A percentile compares a stretch with the other conserved stretches of the same genome.
These are phyloP conservation scores for Tillus elongatus DNA, from an alignment of 2,888 invertebrate species.

Conservation along the genomic window DNA sequence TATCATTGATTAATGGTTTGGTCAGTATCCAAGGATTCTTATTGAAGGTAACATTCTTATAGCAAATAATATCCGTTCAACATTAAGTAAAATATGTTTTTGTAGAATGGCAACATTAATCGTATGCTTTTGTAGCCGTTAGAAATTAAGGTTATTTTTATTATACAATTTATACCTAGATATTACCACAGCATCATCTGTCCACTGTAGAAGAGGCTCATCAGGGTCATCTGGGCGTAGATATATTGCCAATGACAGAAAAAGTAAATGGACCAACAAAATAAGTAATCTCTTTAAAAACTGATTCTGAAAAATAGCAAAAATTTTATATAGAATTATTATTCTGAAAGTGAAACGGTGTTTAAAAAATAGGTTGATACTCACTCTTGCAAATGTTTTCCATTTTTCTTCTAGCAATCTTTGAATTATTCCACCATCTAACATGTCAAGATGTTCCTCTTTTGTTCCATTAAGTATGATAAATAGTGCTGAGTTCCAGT, in stretches of 20 bases:
- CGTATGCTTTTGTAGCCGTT: no score
- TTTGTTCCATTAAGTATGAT: conserved; percentile 96
- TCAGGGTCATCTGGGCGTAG: conserved; percentile 65
- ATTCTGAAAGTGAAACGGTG: conserved; percentile 1
- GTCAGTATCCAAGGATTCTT: no score
- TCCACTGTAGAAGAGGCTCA: conserved; percentile 46
- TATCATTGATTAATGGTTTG: no score
- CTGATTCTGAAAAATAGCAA: conserved; percentile 60
- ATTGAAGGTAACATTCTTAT: no score
- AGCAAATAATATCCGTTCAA: no score
- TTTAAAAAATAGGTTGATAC: conserved; percentile 18
- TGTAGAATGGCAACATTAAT: no score
- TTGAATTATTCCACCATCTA: conserved; percentile 97
- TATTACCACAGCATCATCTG: conserved; percentile 46
- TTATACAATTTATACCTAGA: conserved; percentile 31
- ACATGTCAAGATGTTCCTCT: conserved; percentile 96
- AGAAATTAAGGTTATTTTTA: conserved; percentile 7
- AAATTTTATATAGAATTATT: conserved; percentile 8
- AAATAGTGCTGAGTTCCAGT: conserved; percentile 97
- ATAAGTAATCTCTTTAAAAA: conserved; percentile 86
- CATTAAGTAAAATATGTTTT: no score
- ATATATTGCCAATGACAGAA: conserved; percentile 85
- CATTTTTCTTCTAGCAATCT: conserved; percentile 95
- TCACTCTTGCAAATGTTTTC: conserved; percentile 94
- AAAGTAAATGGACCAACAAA: conserved; percentile 75